Evolutionary conservation across 2,113 vertebrate species (phyloP).

Genomic region (Stegastes partitus): DNA sequence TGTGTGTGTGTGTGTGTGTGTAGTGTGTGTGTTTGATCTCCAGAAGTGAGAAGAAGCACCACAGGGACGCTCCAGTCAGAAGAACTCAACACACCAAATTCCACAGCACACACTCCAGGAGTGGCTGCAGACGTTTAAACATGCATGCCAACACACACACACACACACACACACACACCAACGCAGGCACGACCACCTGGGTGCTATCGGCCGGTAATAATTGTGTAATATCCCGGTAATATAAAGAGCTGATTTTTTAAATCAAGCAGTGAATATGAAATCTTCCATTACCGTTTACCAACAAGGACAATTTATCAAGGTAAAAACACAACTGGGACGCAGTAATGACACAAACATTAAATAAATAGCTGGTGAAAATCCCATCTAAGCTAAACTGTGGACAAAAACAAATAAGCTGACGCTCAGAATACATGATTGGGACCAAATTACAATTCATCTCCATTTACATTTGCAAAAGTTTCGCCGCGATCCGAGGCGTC

Average conservation of each 20-base stretch:
- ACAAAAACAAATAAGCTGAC: slow-evolving; percentile 53
- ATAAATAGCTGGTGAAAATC: slow-evolving; percentile 66
- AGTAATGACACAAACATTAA: slow-evolving; percentile 73
- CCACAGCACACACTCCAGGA: slow-evolving; percentile 40
- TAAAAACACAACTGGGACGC: slow-evolving; percentile 54
- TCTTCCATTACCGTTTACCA: slow-evolving; percentile 53
- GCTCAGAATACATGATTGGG: slow-evolving; percentile 45
- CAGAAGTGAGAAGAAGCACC: slow-evolving; percentile 56
- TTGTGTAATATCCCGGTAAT: slow-evolving; percentile 47
- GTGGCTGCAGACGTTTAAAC: slow-evolving; percentile 30
- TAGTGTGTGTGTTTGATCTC: slow-evolving; percentile 47
- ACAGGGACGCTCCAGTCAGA: slow-evolving; percentile 52
- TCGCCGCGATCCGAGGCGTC: neutral
- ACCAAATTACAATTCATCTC: slow-evolving; percentile 60
- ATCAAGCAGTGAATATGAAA: slow-evolving; percentile 63
- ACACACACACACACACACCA: slow-evolving; percentile 14
- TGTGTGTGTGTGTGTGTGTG: slow-evolving; percentile 19
- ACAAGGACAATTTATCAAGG: slow-evolving; percentile 76
- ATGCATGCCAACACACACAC: slow-evolving; percentile 21
- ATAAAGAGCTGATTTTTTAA: slow-evolving; percentile 54
- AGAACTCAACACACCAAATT: slow-evolving; percentile 59
- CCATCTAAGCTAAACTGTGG: slow-evolving; percentile 49
- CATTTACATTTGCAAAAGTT: slow-evolving; percentile 34
- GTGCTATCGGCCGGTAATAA: slow-evolving; percentile 54
- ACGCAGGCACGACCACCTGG: slow-evolving; percentile 38